Evolutionary conservation across 2,888 invertebrate species (phyloP), one percentile per base, ranked within the genome.

Genomic region (Chaetogeoica ovagalla): DNA sequence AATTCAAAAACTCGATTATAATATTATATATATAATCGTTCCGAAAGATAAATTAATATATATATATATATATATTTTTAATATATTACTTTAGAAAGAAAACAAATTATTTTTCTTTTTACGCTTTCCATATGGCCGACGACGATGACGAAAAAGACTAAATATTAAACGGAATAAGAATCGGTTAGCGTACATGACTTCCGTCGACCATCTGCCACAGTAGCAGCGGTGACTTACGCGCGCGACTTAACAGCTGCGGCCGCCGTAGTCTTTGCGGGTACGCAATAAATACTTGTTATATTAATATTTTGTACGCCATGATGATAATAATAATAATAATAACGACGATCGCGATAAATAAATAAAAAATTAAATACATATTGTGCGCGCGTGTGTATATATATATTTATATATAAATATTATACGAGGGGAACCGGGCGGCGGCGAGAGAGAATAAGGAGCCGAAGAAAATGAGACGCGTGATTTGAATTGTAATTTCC

Each of bases 401-500:
- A n/a, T n/a, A n/a, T n/a, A n/a, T n/a, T n/a, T n/a, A n/a, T n/a
- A n/a, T n/a, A n/a, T n/a, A n/a, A n/a, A 30, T 30, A 30, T 30
- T 30, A 30, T 37, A 13, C n/a, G 15, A 0, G 37, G 37, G 55
- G 63, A 52, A 19, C 55, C 37, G 63, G 39, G 30, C 30, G 30
- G 30, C 30, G 30, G 30, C 1, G 30, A 4, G 30, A 30, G 30
- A 30, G n/a, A n/a, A n/a, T n/a, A n/a, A 30, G 4, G 30, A 30
- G 30, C 30, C 30, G 30, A 30, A 8, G 37, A 30, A 23, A 69
- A 23, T 19, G 48, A 60, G 57, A 37, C 69, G 37, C 76, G 76
- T 69, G 77, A 77, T 77, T 77, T 77, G 77, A 79, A 79, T 79
- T 79, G 77, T 79, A 79, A 79, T 79, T 79, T 79, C 63, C 77